A percentile compares a stretch with the other conserved stretches of the same genome.
phyloP scores from a whole-genome alignment of 2,113 vertebrate genomes.

The Vulpes ferrilata region DNA sequence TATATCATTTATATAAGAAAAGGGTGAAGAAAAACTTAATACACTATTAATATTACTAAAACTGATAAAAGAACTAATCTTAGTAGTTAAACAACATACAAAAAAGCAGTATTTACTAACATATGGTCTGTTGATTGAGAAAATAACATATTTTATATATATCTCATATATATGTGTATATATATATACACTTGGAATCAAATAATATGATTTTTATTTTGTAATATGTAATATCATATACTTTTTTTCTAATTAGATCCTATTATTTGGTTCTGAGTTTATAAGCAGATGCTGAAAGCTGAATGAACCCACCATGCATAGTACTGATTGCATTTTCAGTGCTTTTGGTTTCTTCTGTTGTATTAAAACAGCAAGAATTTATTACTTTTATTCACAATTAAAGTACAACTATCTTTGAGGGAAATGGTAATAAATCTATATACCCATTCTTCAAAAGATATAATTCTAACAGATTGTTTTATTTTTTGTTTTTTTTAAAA shows the following conservation, averaged over 20 bases:
- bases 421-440: background rate
- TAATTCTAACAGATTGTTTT: background rate
- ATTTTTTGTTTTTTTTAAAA: no score
- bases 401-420: background rate
- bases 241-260: background rate
- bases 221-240: background rate
- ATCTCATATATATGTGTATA: background rate
- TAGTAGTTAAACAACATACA: background rate
- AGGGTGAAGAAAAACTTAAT: background rate
- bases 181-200: background rate
- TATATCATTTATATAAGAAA: background rate
- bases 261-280: background rate
- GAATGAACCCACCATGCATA: background rate
- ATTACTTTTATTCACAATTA: background rate
- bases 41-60: background rate
- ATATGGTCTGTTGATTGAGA: background rate
- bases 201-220: background rate
- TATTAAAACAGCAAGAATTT: background rate
- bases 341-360: background rate
- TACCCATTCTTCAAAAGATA: background rate
- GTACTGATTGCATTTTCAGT: background rate
- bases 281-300: background rate
- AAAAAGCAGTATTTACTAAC: slow-evolving; percentile 36
- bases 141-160: background rate
- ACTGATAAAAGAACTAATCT: background rate